These are phyloP conservation scores for Semnornis frantzii DNA, from an alignment of 2,113 vertebrate genomes.

Conservation along the genomic window DNA sequence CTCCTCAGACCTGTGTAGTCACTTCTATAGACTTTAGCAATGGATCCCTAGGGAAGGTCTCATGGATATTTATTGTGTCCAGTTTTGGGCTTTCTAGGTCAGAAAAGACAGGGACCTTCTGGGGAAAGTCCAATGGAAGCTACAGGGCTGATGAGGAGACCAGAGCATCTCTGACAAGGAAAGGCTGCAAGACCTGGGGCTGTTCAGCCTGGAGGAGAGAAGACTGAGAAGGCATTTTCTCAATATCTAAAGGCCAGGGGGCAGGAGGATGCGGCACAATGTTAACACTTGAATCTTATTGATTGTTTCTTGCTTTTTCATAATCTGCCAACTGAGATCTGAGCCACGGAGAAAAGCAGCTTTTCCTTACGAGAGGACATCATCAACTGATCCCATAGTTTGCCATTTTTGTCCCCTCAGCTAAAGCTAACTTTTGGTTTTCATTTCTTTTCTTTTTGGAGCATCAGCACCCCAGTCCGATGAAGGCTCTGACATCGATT, in stretches of 20 bases:
- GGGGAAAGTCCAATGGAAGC: too few species aligned
- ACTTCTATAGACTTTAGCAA: background rate
- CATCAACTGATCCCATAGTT: background rate
- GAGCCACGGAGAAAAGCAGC: background rate
- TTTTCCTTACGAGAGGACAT: background rate
- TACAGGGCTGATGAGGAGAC: too few species aligned
- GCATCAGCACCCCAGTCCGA: constrained; percentile 91
- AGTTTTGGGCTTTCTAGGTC: background rate
- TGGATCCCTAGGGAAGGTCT: background rate
- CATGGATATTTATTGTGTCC: background rate
- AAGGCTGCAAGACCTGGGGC: too few species aligned
- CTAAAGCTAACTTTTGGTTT: background rate
- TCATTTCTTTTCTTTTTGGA: background rate
- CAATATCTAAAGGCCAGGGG: too few species aligned
- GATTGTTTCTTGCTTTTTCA: background rate
- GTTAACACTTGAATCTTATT: too few species aligned
- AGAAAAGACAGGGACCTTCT: too few species aligned
- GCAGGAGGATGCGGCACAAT: too few species aligned
- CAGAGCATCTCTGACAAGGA: too few species aligned
- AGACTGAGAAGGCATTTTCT: too few species aligned
- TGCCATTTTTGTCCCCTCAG: background rate
- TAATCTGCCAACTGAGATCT: background rate
- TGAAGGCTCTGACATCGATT: constrained; percentile 97
- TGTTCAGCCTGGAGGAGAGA: too few species aligned
- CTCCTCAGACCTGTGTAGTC: background rate